Conservation (phyloP, 2,113 vertebrate genomes). For the Myotis yumanensis region DNA sequence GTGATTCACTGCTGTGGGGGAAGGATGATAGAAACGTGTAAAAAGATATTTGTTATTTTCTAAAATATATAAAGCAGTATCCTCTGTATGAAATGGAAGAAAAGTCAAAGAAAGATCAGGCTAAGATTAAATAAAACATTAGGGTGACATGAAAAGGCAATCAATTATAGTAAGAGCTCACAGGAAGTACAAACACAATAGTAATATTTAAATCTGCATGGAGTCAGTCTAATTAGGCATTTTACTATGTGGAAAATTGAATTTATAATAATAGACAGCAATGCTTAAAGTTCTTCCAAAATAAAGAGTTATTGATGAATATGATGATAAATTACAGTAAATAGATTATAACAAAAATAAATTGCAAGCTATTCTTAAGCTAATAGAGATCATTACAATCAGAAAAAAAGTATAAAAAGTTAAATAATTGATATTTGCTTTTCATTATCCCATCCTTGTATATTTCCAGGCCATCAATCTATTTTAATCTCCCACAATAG, state of each 20-base stretch:
- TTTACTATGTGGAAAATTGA: not conserved
- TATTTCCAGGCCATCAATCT: not conserved
- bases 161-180: not conserved
- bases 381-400: not conserved
- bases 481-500: not conserved
- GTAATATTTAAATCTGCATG: not conserved
- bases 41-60: not conserved
- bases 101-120: not conserved
- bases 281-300: not conserved
- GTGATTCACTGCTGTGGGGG: not conserved
- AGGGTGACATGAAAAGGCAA: not conserved
- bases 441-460: not conserved
- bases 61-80: not conserved
- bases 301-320: not conserved
- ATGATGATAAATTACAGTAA: not conserved
- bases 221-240: not conserved
- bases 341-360: not conserved
- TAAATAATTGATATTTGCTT: not conserved
- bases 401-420: not conserved
- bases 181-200: not conserved
- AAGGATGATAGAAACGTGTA: not conserved
- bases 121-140: not conserved
- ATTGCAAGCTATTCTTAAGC: not conserved
- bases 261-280: not conserved
- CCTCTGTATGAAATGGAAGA: not conserved